phyloP scores from a whole-genome alignment of 2,888 invertebrate species.

The Leptura quadrifasciata region DNA sequence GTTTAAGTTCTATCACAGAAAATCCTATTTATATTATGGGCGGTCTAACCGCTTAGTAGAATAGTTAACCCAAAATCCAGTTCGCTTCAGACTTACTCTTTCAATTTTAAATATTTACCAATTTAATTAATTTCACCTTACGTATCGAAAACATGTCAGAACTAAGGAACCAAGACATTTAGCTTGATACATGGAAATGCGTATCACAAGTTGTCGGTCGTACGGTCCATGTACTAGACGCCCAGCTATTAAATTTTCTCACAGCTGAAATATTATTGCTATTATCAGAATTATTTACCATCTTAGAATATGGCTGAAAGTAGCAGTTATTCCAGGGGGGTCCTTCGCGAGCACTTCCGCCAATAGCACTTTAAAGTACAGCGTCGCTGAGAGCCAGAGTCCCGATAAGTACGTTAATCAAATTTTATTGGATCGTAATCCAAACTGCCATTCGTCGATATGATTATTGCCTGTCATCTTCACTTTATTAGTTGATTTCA shows the following conservation, averaged over 20 bases:
- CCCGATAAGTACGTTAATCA: constrained; percentile 59
- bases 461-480: constrained; percentile 63
- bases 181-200: not conserved
- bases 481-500: constrained; percentile 62
- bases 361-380: constrained; percentile 45
- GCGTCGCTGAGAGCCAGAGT: constrained; percentile 36
- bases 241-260: constrained; percentile 6
- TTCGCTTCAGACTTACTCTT: too few species aligned
- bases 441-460: constrained; percentile 59
- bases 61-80: too few species aligned
- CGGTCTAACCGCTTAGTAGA: too few species aligned
- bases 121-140: too few species aligned
- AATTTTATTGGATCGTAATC: constrained; percentile 62
- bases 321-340: constrained; percentile 17
- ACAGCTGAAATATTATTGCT: not conserved
- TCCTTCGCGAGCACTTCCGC: constrained; percentile 33
- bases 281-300: constrained; percentile 25
- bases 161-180: too few species aligned
- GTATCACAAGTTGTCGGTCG: not conserved
- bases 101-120: too few species aligned
- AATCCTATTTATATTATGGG: too few species aligned
- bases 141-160: too few species aligned
- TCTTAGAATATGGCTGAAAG: constrained; percentile 16
- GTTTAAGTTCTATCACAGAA: too few species aligned
- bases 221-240: not conserved